Evolutionary conservation across 30 jellyfish, hydroid and myxozoan genomes (phyloP), one percentile per base, ranked within the genome.

Genomic region (Turritopsis dohrnii): DNA sequence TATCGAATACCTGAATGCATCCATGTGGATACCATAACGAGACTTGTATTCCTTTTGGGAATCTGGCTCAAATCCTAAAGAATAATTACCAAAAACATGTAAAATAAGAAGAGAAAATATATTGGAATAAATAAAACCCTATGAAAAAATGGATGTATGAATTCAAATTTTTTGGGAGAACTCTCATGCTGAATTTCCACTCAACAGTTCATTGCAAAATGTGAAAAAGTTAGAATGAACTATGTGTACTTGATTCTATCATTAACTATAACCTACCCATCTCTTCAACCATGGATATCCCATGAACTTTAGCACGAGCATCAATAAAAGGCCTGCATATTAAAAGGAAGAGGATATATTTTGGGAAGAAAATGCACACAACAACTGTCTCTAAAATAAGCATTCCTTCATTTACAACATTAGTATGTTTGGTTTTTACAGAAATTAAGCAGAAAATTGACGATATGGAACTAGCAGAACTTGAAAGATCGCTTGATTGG

Each of bases 1-100:
- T 41, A 41, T 3, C 27, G 25, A 18, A 7, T 80, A 93, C 98
- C 98, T 84, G 30, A 88, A 65, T 21, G 96, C 96, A 72, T 94
- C 99, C 99, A 94, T 94, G 82, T 94, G 99, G 53, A 86, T 87
- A n/a, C 94, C 92, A 74, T 87, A 92, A 25, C 96, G 66, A 26
- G 96, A 53, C 74, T 89, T 88, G 90, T 89, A 94, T 89, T 89
- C 97, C 69, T 83, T 81, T 83, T 75, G 88, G 52, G 96, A 29
- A 77, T 93, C 98, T 0, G 91, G 96, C 0, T 81, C 66, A 85
- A 87, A 91, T 7, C 97, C 97, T 91, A 81, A 3, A 54, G 65
- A 20, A 52, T 71, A 29, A 75, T 29, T 7, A 79, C 9, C 23
- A n/a, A 29, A 13, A 20, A n/a, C 41, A 23, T 19, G 23, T 16